These are phyloP conservation scores for Crenichthys baileyi DNA, from an alignment of 2,797 vertebrate species.

Conservation along the genomic window DNA sequence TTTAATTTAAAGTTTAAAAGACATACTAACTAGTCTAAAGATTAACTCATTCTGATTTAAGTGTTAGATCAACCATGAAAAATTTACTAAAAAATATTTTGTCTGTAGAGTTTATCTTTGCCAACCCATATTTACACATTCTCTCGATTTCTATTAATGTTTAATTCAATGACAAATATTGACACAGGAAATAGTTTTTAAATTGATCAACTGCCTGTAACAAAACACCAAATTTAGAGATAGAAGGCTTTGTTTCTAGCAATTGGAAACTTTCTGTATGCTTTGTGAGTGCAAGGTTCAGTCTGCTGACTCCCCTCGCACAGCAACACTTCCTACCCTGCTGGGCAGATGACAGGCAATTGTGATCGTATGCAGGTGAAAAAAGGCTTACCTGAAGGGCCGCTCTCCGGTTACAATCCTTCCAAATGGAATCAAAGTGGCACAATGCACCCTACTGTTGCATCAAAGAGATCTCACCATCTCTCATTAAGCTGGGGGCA, in stretches of 20 bases:
- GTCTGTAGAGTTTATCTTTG: neutral
- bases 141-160: conserved; percentile 8
- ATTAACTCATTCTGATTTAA: neutral
- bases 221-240: conserved; percentile 2
- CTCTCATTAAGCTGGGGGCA: conserved; percentile 70
- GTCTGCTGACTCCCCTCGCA: conserved; percentile 50
- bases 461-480: conserved; percentile 72
- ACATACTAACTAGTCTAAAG: neutral
- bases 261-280: conserved; percentile 47
- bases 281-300: conserved; percentile 26
- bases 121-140: neutral
- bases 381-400: conserved; percentile 68
- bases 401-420: conserved; percentile 60
- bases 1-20: neutral
- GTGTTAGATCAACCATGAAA: neutral
- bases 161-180: conserved; percentile 26
- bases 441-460: conserved; percentile 70
- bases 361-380: conserved; percentile 58
- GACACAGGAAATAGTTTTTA: neutral
- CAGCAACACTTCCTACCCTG: conserved; percentile 43
- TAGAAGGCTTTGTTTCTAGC: conserved; percentile 32
- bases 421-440: conserved; percentile 78
- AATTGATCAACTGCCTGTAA: conserved; percentile 27
- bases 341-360: conserved; percentile 70
- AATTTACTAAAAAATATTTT: conserved; percentile 7